phyloP scores from a whole-genome alignment of 2,113 vertebrate species.

The Rhombomys opimus region DNA sequence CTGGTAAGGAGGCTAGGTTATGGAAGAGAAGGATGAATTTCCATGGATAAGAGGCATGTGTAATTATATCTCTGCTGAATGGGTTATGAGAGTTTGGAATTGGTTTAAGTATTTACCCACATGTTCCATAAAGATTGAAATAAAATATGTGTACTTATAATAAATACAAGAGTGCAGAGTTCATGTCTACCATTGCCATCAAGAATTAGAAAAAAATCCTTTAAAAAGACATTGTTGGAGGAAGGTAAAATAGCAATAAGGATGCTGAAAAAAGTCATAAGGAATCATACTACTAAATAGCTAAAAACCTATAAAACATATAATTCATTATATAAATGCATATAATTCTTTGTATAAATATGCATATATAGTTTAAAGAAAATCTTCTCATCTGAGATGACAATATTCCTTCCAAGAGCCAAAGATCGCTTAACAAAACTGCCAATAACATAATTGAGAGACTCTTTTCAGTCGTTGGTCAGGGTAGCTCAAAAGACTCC shows the following conservation, averaged over 20 bases:
- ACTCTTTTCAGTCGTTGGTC: not conserved
- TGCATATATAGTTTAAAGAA: not conserved
- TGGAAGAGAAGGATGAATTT: not conserved
- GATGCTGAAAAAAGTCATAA: not conserved
- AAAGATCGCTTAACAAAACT: not conserved
- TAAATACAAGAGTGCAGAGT: not conserved
- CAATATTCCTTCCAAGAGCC: not conserved
- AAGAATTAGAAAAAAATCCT: constrained; percentile 32
- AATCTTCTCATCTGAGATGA: not conserved
- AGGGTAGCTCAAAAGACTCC: not conserved
- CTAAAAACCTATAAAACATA: not conserved
- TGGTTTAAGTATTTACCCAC: not conserved
- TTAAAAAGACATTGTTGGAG: not conserved
- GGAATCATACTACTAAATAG: not conserved
- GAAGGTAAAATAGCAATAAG: not conserved
- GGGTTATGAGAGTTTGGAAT: not conserved
- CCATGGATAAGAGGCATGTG: not conserved
- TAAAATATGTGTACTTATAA: not conserved
- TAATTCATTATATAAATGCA: not conserved
- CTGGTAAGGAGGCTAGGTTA: not conserved
- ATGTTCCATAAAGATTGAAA: not conserved
- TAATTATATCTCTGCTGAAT: not conserved
- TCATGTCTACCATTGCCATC: not conserved
- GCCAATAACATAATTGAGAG: not conserved
- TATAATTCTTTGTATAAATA: not conserved